Base-by-base conservation (phyloP, 1,140 invertebrate species). In the Hyposmocoma kahamanoa region DNA sequence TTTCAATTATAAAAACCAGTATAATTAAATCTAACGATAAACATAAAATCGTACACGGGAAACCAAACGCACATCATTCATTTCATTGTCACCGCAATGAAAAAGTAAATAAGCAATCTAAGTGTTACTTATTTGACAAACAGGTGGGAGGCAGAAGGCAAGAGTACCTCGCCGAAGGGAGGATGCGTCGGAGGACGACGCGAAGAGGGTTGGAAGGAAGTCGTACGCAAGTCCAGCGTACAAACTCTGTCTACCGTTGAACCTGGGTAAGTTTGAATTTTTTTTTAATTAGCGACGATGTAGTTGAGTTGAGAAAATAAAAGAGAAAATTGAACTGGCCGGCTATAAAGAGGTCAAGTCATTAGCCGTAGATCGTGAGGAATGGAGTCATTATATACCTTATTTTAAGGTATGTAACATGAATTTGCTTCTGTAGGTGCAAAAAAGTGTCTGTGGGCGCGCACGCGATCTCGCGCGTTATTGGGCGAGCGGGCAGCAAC, bases 171-270 rank as follows among this genome's bases (percentile, higher is more conserved):
- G 0, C 80, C 80, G 0, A 80, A 80, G 36, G 56, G 69, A 22
- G 66, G 60, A 20, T 56, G 60, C 87, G 86, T 56, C 83, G 90
- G 66, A 20, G 94, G 81, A 19, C 72, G 81, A 54, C 89, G 95
- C 42, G 97, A 98, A 62, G 97, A 98, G 75, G 97, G 96, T 5
- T 99, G 97, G 97, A 98, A 98, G 81, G 97, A 98, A 88, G 96
- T 98, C 8, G 95, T 96, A 5, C 87, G 97, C 70, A 97, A 95
- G 85, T 94, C 90, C 49, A 84, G 75, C 56, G 82, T 86, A 20
- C 85, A 87, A 66, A 73, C 87, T 0, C 72, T 88, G n/a, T 86
- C 86, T 24, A 80, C 84, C 3, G 76, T 87, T 4, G 88, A 89
- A 47, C 86, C 88, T 41, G 84, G 86, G 84, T 87, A 48, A 63